Evolutionary conservation across 2,797 vertebrate species (phyloP), one percentile per base, ranked within the genome.

Genomic region (Mycteria americana): DNA sequence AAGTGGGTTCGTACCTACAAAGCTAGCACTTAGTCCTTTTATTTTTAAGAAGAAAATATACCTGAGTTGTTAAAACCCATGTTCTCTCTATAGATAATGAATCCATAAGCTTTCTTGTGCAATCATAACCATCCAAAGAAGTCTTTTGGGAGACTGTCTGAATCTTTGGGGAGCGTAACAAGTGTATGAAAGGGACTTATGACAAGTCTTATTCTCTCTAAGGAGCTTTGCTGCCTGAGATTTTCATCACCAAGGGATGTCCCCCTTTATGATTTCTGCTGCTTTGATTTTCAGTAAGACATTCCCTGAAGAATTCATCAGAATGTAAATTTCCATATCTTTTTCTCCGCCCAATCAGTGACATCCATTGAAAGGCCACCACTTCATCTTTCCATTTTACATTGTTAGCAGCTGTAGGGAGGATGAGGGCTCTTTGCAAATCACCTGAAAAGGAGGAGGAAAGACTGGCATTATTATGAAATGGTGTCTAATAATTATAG

Each of bases 341-440:
- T n/a, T 93, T 96, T 96, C 91, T 97, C 92, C 87, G 97, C 90
- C 84, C 82, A 86, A 25, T 96, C 93, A 93, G 82, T 93, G 89
- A 46, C 60, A 96, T 92, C 83, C 85, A 89, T 92, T 88, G 87
- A 92, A 94, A 96, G 91, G 69, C 72, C 60, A 77, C 68, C 80
- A 73, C 88, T 95, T 97, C 83, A 82, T 91, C 70, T 95, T 92
- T 85, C 89, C 64, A 81, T 95, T 89, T 95, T 80, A 60, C 67
- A 82, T 95, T 97, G 91, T 94, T 95, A 94, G 72, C 81, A 91
- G 84, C 82, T 95, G n/a, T 94, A 96, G 67, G 83, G 60, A 94
- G 75, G 51, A 89, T 84, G 79, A 96, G 53, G 80, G 46, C 23
- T 89, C 88, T 97, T 97, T 96, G 82, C 94, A 96, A 97, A 96